Evolutionary conservation across 2,888 invertebrate species (phyloP).

Genomic region (Trimorus sp.): DNA sequence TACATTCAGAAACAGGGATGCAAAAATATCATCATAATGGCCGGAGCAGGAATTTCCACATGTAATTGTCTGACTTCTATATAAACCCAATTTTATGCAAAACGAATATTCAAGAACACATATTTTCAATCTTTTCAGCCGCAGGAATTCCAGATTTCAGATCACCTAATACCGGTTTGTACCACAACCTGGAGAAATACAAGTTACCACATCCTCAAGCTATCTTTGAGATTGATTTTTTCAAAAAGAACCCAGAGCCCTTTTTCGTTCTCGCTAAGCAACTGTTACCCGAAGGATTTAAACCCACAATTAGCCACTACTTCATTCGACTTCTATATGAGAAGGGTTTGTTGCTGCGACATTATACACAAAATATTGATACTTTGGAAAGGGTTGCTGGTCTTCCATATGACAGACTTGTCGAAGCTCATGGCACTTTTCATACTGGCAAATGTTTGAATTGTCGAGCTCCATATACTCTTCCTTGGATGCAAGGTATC

Average conservation of each 20-base stretch:
- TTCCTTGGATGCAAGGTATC: slow-evolving; percentile 95
- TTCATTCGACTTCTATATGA: slow-evolving; percentile 93
- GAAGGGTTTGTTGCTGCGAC: slow-evolving; percentile 89
- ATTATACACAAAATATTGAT: slow-evolving; percentile 96
- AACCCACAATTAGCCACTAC: slow-evolving; percentile 95
- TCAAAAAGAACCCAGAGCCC: slow-evolving; percentile 93
- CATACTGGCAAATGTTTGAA: slow-evolving; percentile 92
- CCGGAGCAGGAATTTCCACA: slow-evolving; percentile 98
- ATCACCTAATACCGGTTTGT: slow-evolving; percentile 95
- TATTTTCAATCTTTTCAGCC: slow-evolving; percentile 83
- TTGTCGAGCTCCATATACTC: slow-evolving; percentile 88
- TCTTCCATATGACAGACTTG: slow-evolving; percentile 90
- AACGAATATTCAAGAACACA: no score
- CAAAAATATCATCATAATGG: slow-evolving; percentile 94
- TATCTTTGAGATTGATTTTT: slow-evolving; percentile 95
- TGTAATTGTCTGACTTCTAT: slow-evolving; percentile 84
- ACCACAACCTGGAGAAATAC: slow-evolving; percentile 95
- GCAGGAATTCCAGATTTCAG: slow-evolving; percentile 99
- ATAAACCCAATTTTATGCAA: no score
- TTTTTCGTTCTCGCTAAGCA: slow-evolving; percentile 96
- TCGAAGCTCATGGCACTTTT: slow-evolving; percentile 98
- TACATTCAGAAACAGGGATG: slow-evolving; percentile 90
- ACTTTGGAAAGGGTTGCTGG: slow-evolving; percentile 94
- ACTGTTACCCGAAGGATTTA: slow-evolving; percentile 92
- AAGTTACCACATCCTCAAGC: slow-evolving; percentile 95